Evolutionary conservation across 2,888 invertebrate species (phyloP), one percentile per base, ranked within the genome.

Genomic region (Hirtodrosophila alboralis): DNA sequence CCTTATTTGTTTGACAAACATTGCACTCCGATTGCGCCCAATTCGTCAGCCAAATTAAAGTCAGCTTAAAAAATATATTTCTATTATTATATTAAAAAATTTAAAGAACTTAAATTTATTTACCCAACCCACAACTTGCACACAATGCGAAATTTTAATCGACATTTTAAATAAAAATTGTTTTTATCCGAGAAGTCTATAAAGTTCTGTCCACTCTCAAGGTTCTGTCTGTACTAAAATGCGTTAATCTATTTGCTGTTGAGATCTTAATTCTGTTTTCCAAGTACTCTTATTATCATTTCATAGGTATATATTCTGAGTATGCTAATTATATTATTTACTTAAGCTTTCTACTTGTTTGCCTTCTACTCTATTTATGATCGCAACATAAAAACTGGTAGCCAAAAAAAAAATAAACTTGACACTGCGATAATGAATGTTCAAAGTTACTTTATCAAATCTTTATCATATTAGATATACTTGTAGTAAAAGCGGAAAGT

Each of bases 1-100:
- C 90, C 21, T 71, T 51, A 53, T 90, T 89, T 1, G 33, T 4
- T 53, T 90, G 89, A 4, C 89, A 89, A 4, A 88, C 84, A 62
- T 89, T 87, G 53, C 89, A 89, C 0, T 38, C 85, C 1, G 70
- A 70, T 0, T 58, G 1, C 0, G 59, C 54, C 12, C 47, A 62
- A 1, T n/a, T 47, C 10, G 65, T 23, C 2, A 66, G 16, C 0
- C 41, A 66, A 4, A 30, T 26, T 0, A 79, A 5, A 10, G 34
- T 4, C 5, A 77, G n/a, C 84, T 78, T 9, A 8, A 3, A 34
- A 9, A 26, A 8, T 0, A 5, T 14, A 23, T 6, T 21, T 21
- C 8, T 23, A 13, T 28, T 30, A 14, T 6, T 1, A 43, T 27
- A 6, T 21, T 0, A 0, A 1, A 41, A 14, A 14, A 16, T 4